phyloP scores from a whole-genome alignment of 2,113 vertebrate genomes.

The Bucco capensis region DNA sequence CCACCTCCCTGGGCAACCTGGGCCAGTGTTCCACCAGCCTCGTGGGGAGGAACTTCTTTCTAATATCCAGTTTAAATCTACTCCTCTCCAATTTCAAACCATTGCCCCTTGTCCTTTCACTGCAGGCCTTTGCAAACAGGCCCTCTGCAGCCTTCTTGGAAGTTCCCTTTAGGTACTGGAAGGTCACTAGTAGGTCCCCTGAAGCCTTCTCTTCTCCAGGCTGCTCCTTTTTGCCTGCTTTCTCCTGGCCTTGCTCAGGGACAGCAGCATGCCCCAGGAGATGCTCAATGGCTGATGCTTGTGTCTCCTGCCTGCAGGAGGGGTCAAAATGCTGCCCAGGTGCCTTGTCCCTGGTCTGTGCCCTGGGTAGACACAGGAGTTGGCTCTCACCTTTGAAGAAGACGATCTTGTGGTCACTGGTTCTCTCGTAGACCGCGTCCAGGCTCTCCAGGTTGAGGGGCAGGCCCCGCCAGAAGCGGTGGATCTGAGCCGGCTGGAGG shows the following conservation, averaged over 20 bases:
- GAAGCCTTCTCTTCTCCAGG: no score
- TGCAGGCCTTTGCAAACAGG: no score
- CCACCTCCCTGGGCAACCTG: no score
- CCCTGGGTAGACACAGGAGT: rapidly evolving
- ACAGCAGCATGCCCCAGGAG: background rate
- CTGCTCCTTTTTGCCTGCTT: background rate
- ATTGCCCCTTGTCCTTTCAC: no score
- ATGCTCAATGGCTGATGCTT: rapidly evolving
- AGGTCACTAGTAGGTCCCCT: no score
- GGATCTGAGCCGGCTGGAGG: constrained; percentile 88
- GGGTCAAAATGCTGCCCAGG: background rate
- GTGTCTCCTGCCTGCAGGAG: background rate
- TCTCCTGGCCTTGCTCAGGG: background rate
- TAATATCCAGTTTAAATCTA: no score
- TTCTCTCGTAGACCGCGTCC: constrained; percentile 90
- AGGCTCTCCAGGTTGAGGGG: constrained; percentile 87
- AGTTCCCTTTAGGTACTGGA: no score
- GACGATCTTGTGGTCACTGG: constrained; percentile 91
- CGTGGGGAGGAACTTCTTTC: no score
- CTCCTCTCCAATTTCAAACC: no score
- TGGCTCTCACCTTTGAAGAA: constrained; percentile 92
- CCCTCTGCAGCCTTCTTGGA: no score
- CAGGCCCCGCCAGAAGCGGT: constrained; percentile 94
- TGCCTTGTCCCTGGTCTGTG: rapidly evolving
- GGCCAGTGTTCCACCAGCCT: no score